These are phyloP conservation scores for Stegodyphus dumicola DNA, from an alignment of 1,140 invertebrate species.

Conservation along the genomic window DNA sequence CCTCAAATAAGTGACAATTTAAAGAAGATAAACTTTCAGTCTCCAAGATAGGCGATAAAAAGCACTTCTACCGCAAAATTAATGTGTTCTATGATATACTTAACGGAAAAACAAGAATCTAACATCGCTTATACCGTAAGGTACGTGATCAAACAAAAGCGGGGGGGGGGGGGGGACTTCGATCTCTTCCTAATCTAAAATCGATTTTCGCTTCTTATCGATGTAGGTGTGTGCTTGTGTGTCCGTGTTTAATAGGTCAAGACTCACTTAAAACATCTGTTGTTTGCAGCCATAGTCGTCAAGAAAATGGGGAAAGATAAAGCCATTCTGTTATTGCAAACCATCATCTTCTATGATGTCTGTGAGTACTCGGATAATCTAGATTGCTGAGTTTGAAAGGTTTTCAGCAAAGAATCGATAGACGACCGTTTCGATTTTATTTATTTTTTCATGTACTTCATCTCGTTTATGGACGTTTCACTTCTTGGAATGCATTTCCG, in stretches of 20 bases:
- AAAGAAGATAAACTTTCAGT: too few relatives aligned
- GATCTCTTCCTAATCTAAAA: too few relatives aligned
- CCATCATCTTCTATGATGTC: slow-evolving; percentile 7
- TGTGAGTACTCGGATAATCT: neutral
- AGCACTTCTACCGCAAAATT: too few relatives aligned
- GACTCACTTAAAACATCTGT: slow-evolving; percentile 46
- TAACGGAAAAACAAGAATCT: too few relatives aligned
- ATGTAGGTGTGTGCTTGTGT: slow-evolving; percentile 8
- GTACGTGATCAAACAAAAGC: too few relatives aligned
- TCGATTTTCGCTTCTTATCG: too few relatives aligned
- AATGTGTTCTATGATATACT: too few relatives aligned
- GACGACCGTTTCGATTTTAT: neutral
- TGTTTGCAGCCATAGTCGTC: slow-evolving; percentile 43
- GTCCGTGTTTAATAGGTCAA: slow-evolving; percentile 42
- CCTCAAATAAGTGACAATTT: too few relatives aligned
- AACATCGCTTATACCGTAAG: too few relatives aligned
- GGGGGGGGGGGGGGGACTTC: too few relatives aligned
- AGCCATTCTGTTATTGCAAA: slow-evolving; percentile 18
- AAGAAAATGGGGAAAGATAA: slow-evolving; percentile 28
- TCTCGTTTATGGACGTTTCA: slow-evolving; percentile 19
- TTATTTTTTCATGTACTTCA: neutral
- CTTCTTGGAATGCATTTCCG: slow-evolving; percentile 4
- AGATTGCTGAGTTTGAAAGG: too few relatives aligned
- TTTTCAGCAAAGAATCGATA: slow-evolving; percentile 1
- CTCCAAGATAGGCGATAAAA: too few relatives aligned